These are phyloP conservation scores for Eupithecia subfuscata DNA, from an alignment of 2,888 invertebrate genomes.

Conservation along the genomic window DNA sequence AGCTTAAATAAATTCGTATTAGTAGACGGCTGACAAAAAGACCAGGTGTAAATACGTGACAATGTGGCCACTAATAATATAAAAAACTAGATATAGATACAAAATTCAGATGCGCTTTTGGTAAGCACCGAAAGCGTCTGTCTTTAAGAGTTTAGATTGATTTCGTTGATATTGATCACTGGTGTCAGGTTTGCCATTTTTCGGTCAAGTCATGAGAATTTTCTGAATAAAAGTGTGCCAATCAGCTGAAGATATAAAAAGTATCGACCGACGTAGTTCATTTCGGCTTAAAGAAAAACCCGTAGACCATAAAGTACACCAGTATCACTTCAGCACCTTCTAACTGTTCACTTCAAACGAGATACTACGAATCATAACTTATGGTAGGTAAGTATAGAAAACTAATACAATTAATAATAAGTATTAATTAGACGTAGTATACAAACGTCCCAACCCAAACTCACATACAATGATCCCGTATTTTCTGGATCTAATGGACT, in stretches of 20 bases:
- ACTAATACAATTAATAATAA: neutral
- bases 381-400: neutral
- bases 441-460: neutral
- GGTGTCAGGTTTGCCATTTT: neutral
- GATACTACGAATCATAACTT: neutral
- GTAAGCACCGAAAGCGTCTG: neutral
- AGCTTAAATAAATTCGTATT: constrained; percentile 43
- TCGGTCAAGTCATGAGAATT: neutral
- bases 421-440: neutral
- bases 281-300: neutral
- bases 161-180: no score
- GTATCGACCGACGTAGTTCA: neutral
- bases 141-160: no score
- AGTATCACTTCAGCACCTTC: neutral
- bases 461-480: neutral
- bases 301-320: neutral
- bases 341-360: neutral
- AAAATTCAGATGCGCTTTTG: neutral
- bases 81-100: neutral
- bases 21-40: constrained; percentile 44
- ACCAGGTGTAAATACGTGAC: constrained; percentile 3
- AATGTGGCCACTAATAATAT: neutral
- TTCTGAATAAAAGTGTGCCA: neutral
- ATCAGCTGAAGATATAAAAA: neutral
- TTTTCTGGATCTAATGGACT: neutral